phyloP scores from a whole-genome alignment of 2,888 invertebrate genomes.

The Leptogaster cylindrica region DNA sequence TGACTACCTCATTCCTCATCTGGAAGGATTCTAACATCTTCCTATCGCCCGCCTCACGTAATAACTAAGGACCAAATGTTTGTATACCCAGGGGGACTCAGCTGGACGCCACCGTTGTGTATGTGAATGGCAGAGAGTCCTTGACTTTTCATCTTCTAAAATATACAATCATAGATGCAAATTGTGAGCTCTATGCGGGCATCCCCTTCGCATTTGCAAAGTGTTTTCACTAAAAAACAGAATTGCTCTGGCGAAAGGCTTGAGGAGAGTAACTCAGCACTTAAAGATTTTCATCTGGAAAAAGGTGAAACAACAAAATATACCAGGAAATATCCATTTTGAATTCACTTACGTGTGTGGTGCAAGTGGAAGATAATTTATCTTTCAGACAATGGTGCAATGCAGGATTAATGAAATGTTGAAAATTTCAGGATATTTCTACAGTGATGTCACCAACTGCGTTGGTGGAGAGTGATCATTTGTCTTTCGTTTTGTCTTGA shows the following conservation, averaged over 20 bases:
- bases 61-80: not conserved
- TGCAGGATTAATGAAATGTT: no score
- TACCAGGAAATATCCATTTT: no score
- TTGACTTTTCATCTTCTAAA: conserved; percentile 23
- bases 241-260: not conserved
- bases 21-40: not conserved
- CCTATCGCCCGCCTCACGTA: not conserved
- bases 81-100: not conserved
- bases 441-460: no score
- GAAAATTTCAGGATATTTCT: no score
- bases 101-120: not conserved
- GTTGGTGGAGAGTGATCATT: no score
- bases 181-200: conserved; percentile 1
- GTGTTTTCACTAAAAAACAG: conserved; percentile 2
- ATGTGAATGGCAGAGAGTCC: conserved; percentile 2
- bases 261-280: not conserved
- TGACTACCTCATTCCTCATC: not conserved
- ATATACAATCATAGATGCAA: conserved; percentile 18
- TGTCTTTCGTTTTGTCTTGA: no score
- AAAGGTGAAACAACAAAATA: no score
- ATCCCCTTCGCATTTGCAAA: not conserved
- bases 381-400: no score
- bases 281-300: conserved; percentile 7
- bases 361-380: no score
- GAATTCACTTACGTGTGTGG: no score